Conservation (phyloP, 2,113 vertebrate genomes). For the Archocentrus centrarchus region DNA sequence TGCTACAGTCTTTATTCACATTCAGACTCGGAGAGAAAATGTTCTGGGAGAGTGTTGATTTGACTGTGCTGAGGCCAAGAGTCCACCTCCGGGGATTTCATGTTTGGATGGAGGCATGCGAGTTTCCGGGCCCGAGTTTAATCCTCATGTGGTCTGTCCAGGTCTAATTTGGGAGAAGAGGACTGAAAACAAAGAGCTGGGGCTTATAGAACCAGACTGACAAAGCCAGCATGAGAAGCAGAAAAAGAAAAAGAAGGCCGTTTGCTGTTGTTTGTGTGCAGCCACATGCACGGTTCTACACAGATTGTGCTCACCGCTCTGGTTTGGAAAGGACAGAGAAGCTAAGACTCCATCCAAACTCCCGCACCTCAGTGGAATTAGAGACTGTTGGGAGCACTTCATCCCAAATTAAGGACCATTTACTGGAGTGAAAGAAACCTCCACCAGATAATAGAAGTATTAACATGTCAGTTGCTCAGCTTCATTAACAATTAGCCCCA, state of each 20-base stretch:
- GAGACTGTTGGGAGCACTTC: not conserved
- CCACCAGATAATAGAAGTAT: conserved; percentile 15
- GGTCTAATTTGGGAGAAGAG: conserved; percentile 54
- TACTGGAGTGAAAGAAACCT: conserved; percentile 20
- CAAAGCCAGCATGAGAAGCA: conserved; percentile 13
- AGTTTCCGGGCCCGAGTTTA: conserved; percentile 38
- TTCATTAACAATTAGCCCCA: conserved; percentile 48
- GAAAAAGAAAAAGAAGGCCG: not conserved
- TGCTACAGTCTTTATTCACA: conserved; percentile 1
- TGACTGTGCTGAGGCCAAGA: conserved; percentile 45
- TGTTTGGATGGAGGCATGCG: conserved; percentile 35
- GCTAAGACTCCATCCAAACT: conserved; percentile 2
- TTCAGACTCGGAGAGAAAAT: conserved; percentile 14
- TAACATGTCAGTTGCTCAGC: conserved; percentile 35
- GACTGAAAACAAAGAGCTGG: conserved; percentile 5
- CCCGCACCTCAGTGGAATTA: conserved; percentile 4
- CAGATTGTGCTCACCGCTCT: not conserved
- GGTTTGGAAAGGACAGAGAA: conserved; percentile 9
- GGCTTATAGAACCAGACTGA: conserved; percentile 5
- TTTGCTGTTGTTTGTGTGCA: not conserved
- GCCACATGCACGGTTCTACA: not conserved
- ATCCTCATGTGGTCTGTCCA: conserved; percentile 51
- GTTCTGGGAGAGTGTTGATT: conserved; percentile 3
- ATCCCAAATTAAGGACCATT: conserved; percentile 21
- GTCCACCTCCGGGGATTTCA: conserved; percentile 44